These are phyloP conservation scores for Copsychus sechellarum DNA, from an alignment of 2,113 vertebrate species.

Conservation along the genomic window DNA sequence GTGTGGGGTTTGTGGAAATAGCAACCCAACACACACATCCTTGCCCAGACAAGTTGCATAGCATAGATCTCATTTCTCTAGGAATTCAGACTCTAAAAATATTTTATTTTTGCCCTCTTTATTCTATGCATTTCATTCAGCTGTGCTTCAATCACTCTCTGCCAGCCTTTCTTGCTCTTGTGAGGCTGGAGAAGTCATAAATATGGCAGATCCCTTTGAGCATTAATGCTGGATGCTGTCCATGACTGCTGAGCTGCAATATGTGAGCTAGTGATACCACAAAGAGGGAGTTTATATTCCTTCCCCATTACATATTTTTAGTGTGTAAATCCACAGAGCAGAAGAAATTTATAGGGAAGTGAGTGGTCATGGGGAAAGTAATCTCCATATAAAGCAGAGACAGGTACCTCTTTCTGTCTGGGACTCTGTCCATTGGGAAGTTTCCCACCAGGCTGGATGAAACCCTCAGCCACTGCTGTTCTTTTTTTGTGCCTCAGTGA, in stretches of 20 bases:
- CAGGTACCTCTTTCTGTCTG: not conserved
- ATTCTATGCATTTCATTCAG: not conserved
- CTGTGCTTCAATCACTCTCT: not conserved
- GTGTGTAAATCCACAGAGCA: conserved; percentile 31
- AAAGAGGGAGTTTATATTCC: conserved; percentile 21
- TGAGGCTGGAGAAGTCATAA: conserved; percentile 16
- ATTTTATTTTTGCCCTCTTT: not conserved
- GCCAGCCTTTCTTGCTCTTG: not conserved
- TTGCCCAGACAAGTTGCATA: not conserved
- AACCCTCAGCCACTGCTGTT: not conserved
- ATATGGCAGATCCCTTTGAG: conserved; percentile 26
- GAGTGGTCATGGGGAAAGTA: conserved; percentile 29
- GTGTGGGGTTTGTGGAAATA: not conserved
- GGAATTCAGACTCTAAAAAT: not conserved
- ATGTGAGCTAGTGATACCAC: not conserved
- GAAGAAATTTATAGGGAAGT: conserved; percentile 12
- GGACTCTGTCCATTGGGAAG: not conserved
- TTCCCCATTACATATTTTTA: conserved; percentile 15
- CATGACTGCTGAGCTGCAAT: conserved; percentile 44
- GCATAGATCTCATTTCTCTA: not conserved
- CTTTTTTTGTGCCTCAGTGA: not conserved
- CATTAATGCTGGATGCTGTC: not conserved
- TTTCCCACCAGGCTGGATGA: not conserved
- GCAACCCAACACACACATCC: not conserved
- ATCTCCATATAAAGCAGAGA: conserved; percentile 5